Evolutionary conservation across 2,113 vertebrate species (phyloP).

Genomic region (Dasyurus viverrinus): DNA sequence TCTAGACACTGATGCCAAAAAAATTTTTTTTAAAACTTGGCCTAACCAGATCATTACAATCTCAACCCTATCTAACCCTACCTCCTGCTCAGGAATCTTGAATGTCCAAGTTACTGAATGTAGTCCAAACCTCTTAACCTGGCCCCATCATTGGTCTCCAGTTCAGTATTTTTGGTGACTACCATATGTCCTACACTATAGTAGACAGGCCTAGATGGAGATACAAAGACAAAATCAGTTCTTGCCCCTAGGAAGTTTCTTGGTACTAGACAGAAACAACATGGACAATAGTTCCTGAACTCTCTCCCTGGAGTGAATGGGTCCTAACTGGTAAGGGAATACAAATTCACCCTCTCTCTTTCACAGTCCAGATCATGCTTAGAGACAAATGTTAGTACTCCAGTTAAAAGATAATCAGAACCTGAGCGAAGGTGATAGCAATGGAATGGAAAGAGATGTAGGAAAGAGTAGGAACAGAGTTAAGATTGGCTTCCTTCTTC

Average conservation of each 20-base stretch:
- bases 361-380: background rate
- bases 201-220: too few relatives aligned
- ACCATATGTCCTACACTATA: background rate
- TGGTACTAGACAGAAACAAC: background rate
- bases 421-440: background rate
- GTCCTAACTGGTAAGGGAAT: background rate
- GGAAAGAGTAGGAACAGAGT: background rate
- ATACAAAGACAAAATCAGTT: background rate
- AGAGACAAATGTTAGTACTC: background rate
- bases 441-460: background rate
- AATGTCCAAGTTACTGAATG: background rate
- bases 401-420: background rate
- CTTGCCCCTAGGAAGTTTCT: background rate
- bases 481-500: background rate
- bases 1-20: background rate
- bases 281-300: background rate
- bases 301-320: background rate
- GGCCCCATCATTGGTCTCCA: background rate
- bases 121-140: background rate
- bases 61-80: background rate
- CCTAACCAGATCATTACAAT: background rate
- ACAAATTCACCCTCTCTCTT: background rate
- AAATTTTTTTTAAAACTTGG: background rate
- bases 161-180: background rate
- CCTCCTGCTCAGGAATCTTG: background rate